Evolutionary conservation across 2,113 vertebrate genomes (phyloP), one percentile per base, ranked within the genome.

Genomic region (Lophius piscatorius): DNA sequence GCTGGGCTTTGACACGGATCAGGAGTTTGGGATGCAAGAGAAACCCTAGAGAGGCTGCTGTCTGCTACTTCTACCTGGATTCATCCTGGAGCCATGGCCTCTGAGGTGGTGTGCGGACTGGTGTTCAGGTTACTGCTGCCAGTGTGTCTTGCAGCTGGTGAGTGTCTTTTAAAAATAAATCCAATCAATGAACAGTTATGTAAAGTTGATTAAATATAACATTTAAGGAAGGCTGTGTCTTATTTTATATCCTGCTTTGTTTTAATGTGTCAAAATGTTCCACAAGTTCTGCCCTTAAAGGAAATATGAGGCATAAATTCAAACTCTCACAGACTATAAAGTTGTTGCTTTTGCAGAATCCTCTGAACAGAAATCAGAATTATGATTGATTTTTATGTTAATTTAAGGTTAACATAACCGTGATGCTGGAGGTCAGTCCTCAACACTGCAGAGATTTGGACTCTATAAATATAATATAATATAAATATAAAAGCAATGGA

Each of bases 71-170:
- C 66, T 29, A 80, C 65, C 65, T 68, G 86, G 72, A 64, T 66
- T 61, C 41, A 56, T 51, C 62, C 63, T 55, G 38, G 76, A 88
- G 84, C 79, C 68, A 98, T 98, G 96, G 96, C 95, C 86, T 97
- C 94, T 45, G 93, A 98, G 83, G 93, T 95, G 85, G 93, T 95
- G 87, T 98, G 96, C 81, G 96, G 96, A 52, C 90, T 98, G 74
- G 84, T 95, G 89, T 98, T 98, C 91, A 93, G 97, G 80, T 84
- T 98, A 38, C 92, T 98, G 69, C 92, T 98, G 74, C 97, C 97
- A 23, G 36, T 95, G 48, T 98, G 95, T 87, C 89, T 98, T 62
- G 90, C 93, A 81, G 93, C 94, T 76, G 95, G 97, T 98, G 89
- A 91, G 94, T 83, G 3, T 12, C 56, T 9, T n/a, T n/a, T n/a